Base-by-base conservation (phyloP, 2,888 invertebrate species). In the Stictocephala bisonia region DNA sequence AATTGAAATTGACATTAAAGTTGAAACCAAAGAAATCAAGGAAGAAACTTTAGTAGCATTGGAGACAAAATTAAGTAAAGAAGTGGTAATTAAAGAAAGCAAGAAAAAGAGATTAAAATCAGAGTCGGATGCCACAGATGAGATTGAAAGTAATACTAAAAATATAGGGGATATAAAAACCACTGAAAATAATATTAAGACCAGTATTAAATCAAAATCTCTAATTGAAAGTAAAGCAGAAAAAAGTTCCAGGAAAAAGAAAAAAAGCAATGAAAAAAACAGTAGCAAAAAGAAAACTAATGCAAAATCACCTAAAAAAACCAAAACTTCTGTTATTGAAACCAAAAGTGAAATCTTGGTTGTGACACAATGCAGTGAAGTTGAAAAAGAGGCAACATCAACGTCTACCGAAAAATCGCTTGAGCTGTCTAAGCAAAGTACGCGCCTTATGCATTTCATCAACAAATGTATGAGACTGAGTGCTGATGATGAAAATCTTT, bases 41-140 rank as follows among this genome's bases (percentile, higher is more conserved):
- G 79, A 81, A 81, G 72, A 83, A 82, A 72, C 74, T 75, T 70
- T 76, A 60, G 73, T 74, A 68, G 66, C 66, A 41, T 76, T 80
- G 77, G 68, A 82, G 80, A 78, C 74, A 77, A 73, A 78, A 81
- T 79, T 76, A 70, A 77, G 72, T 48, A 74, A 69, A 11, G 75
- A 70, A 60, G 29, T 15, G 18, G 53, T 18, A n/a, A 31, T 53
- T 22, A 67, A 73, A 68, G 72, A 74, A 15, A 29, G 31, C 11
- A 58, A 58, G 13, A 58, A 71, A 18, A 58, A 71, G 27, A 44
- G 58, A 20, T 27, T 41, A 3, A 58, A 71, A 40, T 56, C 56
- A 3, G 71, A 71, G 6, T 41, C 41, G 9, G 71, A 70, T 51
- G 41, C 67, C 22, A 15, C 44, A 48, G 73, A 67, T 18, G 48